Evolutionary conservation across 2,888 invertebrate species (phyloP).

Genomic region (Beris chalybata): DNA sequence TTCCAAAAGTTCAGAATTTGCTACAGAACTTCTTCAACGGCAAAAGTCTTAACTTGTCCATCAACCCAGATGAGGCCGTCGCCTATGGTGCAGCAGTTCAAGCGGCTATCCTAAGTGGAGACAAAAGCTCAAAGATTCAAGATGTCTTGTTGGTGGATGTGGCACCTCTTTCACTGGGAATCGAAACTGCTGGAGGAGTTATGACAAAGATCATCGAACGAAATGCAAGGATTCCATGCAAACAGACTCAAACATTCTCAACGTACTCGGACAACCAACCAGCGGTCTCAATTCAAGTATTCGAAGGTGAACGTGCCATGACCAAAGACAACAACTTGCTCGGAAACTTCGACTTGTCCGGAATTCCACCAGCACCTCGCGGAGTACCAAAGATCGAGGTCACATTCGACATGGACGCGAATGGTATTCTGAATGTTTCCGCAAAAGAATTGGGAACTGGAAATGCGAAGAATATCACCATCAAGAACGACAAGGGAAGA

Average conservation of each 20-base stretch:
- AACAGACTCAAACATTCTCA: conserved; percentile 80
- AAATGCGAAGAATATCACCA: conserved; percentile 77
- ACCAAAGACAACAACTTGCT: conserved; percentile 87
- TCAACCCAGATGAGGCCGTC: conserved; percentile 91
- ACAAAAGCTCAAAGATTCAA: conserved; percentile 69
- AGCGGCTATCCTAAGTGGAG: conserved; percentile 86
- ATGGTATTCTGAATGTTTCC: conserved; percentile 82
- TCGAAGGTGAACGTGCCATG: conserved; percentile 86
- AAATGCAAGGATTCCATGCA: conserved; percentile 78
- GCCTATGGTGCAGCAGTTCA: conserved; percentile 95
- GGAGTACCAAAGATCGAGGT: conserved; percentile 69
- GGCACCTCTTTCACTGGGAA: conserved; percentile 74
- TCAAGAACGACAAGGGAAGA: conserved; percentile 84
- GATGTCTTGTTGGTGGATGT: conserved; percentile 84
- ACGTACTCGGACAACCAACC: conserved; percentile 93
- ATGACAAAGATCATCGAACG: conserved; percentile 86
- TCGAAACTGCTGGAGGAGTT: conserved; percentile 82
- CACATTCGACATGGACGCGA: conserved; percentile 86
- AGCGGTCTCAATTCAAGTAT: conserved; percentile 84
- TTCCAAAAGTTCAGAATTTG: conserved; percentile 88
- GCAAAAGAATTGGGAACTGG: conserved; percentile 80
- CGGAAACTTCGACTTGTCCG: conserved; percentile 78
- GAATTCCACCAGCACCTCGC: conserved; percentile 83
- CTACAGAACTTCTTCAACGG: conserved; percentile 80
- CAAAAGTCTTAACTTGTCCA: conserved; percentile 84